These are phyloP conservation scores for Heterodera carotae DNA, from an alignment of 1,140 invertebrate species.

Conservation along the genomic window DNA sequence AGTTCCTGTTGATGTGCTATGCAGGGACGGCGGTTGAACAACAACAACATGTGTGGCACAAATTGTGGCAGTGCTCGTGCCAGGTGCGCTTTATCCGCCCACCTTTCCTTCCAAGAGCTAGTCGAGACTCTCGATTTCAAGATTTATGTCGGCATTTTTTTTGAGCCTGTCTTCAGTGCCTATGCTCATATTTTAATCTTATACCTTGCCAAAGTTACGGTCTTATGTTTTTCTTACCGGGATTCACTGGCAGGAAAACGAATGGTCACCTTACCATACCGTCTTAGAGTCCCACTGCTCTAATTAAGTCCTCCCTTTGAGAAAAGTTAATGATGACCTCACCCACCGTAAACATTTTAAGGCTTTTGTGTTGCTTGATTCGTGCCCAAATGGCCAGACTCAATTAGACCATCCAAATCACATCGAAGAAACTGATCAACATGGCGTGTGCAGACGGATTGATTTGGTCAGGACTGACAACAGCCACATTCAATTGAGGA, in stretches of 20 bases:
- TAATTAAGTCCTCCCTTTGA: too few species aligned
- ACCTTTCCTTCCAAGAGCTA: too few species aligned
- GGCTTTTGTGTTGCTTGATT: constrained; percentile 5
- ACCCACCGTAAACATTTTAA: neutral
- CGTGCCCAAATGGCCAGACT: constrained; percentile 24
- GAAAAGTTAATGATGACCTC: too few species aligned
- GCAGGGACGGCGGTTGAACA: constrained; percentile 17
- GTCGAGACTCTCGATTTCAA: too few species aligned
- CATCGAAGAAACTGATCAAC: constrained; percentile 1
- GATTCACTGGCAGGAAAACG: too few species aligned
- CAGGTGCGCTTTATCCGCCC: constrained; percentile 6
- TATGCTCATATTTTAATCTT: too few species aligned
- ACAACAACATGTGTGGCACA: constrained; percentile 20
- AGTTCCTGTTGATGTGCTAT: constrained; percentile 53
- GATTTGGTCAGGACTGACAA: constrained; percentile 3
- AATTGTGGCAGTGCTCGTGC: constrained; percentile 56
- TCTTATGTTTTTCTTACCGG: too few species aligned
- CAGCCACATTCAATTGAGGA: neutral
- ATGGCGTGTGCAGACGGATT: constrained; percentile 27
- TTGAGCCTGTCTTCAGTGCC: too few species aligned
- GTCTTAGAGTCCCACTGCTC: too few species aligned
- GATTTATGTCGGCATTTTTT: too few species aligned
- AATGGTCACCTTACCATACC: too few species aligned
- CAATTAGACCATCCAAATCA: neutral
- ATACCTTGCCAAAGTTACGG: too few species aligned